Base-by-base conservation (phyloP, 2,888 invertebrate species). In the Orgyia antiqua region DNA sequence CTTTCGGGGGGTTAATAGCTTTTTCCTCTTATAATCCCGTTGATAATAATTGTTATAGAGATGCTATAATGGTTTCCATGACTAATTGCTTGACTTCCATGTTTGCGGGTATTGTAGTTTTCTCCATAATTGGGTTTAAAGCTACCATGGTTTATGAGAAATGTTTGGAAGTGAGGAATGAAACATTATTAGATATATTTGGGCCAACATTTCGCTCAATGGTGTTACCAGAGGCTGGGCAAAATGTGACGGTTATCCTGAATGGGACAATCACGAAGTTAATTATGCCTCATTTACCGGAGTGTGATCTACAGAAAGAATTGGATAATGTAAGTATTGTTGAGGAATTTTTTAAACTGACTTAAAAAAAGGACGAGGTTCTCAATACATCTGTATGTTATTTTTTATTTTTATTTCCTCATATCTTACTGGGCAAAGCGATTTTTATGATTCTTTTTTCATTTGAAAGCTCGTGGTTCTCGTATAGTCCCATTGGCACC, bases 11-110 rank as follows among this genome's bases (percentile, higher is more conserved):
- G 5, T 87, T 98, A 19, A 98, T 98, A 40, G 98, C 98, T 0
- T 98, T 98, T 68, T 95, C 96, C 0, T 98, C 98, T 0, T 98
- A 98, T 80, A 98, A 98, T 77, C 97, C 97, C 0, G 95, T 96
- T 2, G 96, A 97, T 68, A 98, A 98, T 73, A 97, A 98, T 76
- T 97, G 97, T 71, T 96, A 95, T 65, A 89, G 96, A 44, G 98
- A 98, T 70, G 97, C 97, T 4, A 90, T 97, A 31, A 91, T 95
- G 82, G 96, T 98, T 18, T 96, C 97, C 11, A 78, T 96, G 55
- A 96, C 96, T 7, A 98, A 98, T 71, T 96, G 97, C 63, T 91
- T 94, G 52, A 98, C 98, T 1, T 97, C 97, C 1, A 94, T 98
- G 93, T 98, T 98, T 68, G 98, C 98, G 30, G 97, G 97, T 0